phyloP scores from a whole-genome alignment of 2,888 invertebrate species.

The Itoplectis maculator region DNA sequence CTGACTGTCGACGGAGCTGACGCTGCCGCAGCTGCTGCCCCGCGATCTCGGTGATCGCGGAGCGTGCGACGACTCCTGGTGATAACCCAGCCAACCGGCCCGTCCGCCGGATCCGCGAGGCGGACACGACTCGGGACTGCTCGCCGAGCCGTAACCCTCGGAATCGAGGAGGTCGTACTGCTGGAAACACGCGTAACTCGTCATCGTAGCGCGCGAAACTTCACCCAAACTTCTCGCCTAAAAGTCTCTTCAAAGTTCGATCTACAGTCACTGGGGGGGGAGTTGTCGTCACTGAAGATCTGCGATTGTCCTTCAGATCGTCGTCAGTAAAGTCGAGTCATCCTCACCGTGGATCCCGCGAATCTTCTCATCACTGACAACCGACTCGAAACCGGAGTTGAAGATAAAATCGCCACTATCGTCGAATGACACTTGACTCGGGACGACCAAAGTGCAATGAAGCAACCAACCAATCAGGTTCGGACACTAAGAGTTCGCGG shows the following conservation, averaged over 20 bases:
- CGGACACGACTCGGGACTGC: slow-evolving; percentile 81
- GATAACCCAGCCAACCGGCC: slow-evolving; percentile 55
- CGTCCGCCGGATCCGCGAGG: slow-evolving; percentile 69
- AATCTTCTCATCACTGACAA: background rate
- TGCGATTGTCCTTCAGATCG: too few species aligned
- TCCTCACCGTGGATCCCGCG: too few species aligned
- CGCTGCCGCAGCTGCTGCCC: slow-evolving; percentile 81
- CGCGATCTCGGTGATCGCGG: slow-evolving; percentile 79
- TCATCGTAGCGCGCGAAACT: slow-evolving; percentile 61
- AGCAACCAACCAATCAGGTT: too few species aligned
- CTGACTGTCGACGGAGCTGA: slow-evolving; percentile 80
- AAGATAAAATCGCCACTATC: background rate
- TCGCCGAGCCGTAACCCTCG: slow-evolving; percentile 82
- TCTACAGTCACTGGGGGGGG: too few species aligned
- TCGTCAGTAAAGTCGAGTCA: too few species aligned
- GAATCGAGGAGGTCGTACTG: slow-evolving; percentile 81
- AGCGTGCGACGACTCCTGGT: slow-evolving; percentile 78
- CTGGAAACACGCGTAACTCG: slow-evolving; percentile 73
- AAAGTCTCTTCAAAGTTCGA: too few species aligned
- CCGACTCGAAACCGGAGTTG: background rate
- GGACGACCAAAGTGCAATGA: too few species aligned
- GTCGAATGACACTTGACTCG: background rate
- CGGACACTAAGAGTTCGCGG: too few species aligned
- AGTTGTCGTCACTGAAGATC: background rate
- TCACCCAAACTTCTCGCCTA: background rate